Evolutionary conservation across 2,888 invertebrate species (phyloP).

Genomic region (Idaea straminata): DNA sequence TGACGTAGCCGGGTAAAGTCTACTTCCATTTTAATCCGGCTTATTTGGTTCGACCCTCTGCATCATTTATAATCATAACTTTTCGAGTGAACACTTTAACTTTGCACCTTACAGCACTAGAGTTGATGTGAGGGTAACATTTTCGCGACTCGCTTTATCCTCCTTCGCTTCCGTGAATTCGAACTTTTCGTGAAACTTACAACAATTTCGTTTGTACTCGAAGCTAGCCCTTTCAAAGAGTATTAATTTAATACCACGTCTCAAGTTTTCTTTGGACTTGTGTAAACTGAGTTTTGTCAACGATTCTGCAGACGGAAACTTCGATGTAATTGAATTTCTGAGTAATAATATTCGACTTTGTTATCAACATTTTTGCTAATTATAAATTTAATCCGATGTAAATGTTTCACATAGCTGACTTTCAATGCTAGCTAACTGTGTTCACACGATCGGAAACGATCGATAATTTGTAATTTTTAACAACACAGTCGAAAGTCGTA

Average conservation of each 20-base stretch:
- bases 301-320: slow-evolving; percentile 2
- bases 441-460: background rate
- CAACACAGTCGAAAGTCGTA: background rate
- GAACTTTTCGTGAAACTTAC: slow-evolving; percentile 34
- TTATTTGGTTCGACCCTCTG: slow-evolving; percentile 50
- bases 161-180: slow-evolving; percentile 31
- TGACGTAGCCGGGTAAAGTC: slow-evolving; percentile 30
- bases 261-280: slow-evolving; percentile 13
- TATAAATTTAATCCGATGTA: background rate
- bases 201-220: slow-evolving; percentile 23
- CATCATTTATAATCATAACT: slow-evolving; percentile 69
- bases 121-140: slow-evolving; percentile 47
- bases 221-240: slow-evolving; percentile 20
- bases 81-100: slow-evolving; percentile 52
- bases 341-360: too few relatives aligned
- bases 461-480: background rate
- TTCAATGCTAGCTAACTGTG: background rate
- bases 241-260: slow-evolving; percentile 19
- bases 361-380: too few relatives aligned
- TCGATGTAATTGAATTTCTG: background rate
- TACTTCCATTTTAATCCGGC: slow-evolving; percentile 45
- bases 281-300: slow-evolving; percentile 5
- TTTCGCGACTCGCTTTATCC: slow-evolving; percentile 45
- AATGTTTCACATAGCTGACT: background rate
- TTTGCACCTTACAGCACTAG: slow-evolving; percentile 56